A percentile compares a stretch with the other conserved stretches of the same genome.
These are phyloP conservation scores for Barbus barbus DNA, from an alignment of 2,113 vertebrate genomes.

Conservation along the genomic window DNA sequence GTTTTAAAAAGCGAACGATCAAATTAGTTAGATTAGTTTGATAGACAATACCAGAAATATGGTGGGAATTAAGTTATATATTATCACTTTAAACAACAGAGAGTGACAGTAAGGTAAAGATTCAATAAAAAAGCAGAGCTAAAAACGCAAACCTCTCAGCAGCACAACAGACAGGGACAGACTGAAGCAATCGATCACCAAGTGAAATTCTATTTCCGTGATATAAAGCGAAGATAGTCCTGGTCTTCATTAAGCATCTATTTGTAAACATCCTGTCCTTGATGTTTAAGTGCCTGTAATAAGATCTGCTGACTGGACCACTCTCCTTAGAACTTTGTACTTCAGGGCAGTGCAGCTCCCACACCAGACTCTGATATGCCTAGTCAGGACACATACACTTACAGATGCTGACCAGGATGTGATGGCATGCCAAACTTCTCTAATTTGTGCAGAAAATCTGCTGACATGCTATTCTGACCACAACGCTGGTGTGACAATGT, in stretches of 20 bases:
- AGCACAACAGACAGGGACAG: no score
- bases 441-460: not conserved
- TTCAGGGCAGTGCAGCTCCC: not conserved
- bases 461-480: not conserved
- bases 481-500: not conserved
- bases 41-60: no score
- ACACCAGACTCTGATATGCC: not conserved
- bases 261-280: constrained; percentile 17
- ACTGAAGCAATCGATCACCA: no score
- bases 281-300: constrained; percentile 8
- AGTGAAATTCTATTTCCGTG: not conserved
- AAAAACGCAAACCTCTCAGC: no score
- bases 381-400: constrained; percentile 2
- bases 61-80: no score
- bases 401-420: constrained; percentile 17
- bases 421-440: constrained; percentile 12
- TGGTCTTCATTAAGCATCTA: not conserved
- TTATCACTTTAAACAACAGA: no score
- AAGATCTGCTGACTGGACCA: constrained; percentile 17
- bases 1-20: no score
- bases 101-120: no score
- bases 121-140: no score
- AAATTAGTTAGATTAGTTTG: no score
- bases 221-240: not conserved
- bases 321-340: constrained; percentile 1